Conservation (phyloP, 2,888 invertebrate genomes). For the Gastrophysa polygoni region DNA sequence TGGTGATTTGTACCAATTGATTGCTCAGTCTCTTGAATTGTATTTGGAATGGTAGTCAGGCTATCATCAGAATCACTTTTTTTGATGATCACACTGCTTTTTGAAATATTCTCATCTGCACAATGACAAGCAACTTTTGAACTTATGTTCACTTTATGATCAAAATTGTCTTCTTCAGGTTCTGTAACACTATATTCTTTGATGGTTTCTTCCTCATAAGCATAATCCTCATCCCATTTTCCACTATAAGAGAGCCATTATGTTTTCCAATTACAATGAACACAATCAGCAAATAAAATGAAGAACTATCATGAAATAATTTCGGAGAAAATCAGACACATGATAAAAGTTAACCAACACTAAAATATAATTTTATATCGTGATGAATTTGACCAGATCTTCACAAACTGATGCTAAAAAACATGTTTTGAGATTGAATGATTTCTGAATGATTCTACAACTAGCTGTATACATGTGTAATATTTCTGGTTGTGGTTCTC, state of each 20-base stretch:
- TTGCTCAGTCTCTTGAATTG: constrained; percentile 26
- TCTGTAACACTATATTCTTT: constrained; percentile 16
- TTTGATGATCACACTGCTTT: constrained; percentile 4
- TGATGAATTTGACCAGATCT: too few relatives aligned
- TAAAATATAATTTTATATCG: too few relatives aligned
- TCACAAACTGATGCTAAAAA: too few relatives aligned
- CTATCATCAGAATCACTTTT: constrained; percentile 13
- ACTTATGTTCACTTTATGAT: constrained; percentile 11
- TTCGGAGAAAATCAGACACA: too few relatives aligned
- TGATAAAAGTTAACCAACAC: too few relatives aligned
- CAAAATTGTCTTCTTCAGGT: constrained; percentile 11
- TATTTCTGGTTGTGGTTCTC: too few relatives aligned
- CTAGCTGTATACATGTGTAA: too few relatives aligned
- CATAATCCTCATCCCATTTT: constrained; percentile 31
- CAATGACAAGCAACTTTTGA: constrained; percentile 3
- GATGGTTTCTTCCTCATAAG: constrained; percentile 24
- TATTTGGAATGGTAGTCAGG: constrained; percentile 30
- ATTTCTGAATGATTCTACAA: too few relatives aligned
- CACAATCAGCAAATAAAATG: too few relatives aligned
- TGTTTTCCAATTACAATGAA: not conserved
- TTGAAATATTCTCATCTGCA: not conserved
- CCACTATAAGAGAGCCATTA: constrained; percentile 10
- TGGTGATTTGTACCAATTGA: constrained; percentile 29
- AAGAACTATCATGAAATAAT: too few relatives aligned
- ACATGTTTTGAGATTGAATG: too few relatives aligned